Base-by-base conservation (phyloP, 2,888 invertebrate species). In the Sussaba pulchella region DNA sequence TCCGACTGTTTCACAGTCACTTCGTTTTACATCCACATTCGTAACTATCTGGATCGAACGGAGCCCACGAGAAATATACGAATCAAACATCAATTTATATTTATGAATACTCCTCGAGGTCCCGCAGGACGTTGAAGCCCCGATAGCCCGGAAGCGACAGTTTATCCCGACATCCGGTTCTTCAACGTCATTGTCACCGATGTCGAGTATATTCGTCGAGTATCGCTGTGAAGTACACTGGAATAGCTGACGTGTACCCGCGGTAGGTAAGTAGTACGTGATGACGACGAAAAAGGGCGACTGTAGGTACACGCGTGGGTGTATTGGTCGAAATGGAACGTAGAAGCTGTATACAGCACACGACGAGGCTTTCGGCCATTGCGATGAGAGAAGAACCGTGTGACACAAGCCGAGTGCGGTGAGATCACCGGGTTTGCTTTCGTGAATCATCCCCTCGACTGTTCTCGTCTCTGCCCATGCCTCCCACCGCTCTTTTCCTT, bases 81-180 rank as follows among this genome's bases (percentile, higher is more conserved):
- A 83, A 84, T 85, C 83, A 83, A 81, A 81, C 69, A 81, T 78
- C 83, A 83, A 86, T 87, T 83, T 84, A 84, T 85, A 85, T 86
- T 86, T 86, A 84, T 84, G 85, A 83, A 85, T 84, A 86, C 79
- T 81, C 82, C 67, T 78, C 75, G 77, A 59, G 75, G 24, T 59
- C 61, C 64, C 52, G 39, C 54, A 24, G 76, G 81, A 69, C 41
- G 24, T 39, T 41, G 5, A 12, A 61, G 73, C 57, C 26, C 26
- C 61, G 26, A 54, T 47, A 74, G 76, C 67, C 84, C 84, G 85
- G 85, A 86, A 87, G 81, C 73, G 70, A 45, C 50, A 82, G 79
- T 81, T 82, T 83, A 82, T 77, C 71, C 76, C 64, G 66, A 69
- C 81, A 83, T 86, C 84, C 84, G 86, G 83, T 78, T 26, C 70